Evolutionary conservation across 2,888 invertebrate genomes (phyloP).

Genomic region (Hypomecis punctinalis): DNA sequence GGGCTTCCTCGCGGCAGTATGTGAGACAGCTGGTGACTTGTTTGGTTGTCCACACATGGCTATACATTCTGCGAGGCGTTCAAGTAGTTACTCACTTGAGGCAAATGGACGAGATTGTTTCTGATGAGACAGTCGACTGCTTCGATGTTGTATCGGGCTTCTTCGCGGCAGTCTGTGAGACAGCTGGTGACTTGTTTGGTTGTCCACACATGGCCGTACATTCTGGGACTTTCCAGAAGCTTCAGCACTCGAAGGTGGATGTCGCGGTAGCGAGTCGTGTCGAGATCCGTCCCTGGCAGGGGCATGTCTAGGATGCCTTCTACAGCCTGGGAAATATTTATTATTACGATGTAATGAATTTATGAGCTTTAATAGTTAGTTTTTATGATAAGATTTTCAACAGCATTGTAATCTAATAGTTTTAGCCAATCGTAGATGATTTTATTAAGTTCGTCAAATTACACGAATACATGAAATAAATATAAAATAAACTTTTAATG

Average conservation of each 20-base stretch:
- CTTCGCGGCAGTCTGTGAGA: constrained; percentile 95
- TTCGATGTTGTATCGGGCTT: constrained; percentile 95
- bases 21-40: constrained; percentile 94
- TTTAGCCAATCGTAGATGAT: too few species aligned
- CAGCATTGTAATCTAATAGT: too few species aligned
- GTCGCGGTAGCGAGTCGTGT: constrained; percentile 94
- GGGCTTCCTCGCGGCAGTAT: constrained; percentile 94
- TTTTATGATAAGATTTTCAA: too few species aligned
- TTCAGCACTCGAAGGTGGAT: constrained; percentile 95
- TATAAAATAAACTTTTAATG: too few species aligned
- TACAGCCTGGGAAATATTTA: constrained; percentile 90
- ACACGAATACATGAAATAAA: too few species aligned
- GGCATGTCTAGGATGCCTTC: constrained; percentile 94
- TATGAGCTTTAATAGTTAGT: too few species aligned
- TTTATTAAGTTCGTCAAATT: too few species aligned
- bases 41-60: constrained; percentile 95
- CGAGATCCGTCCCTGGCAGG: constrained; percentile 85
- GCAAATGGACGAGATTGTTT: constrained; percentile 91
- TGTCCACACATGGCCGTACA: constrained; percentile 95
- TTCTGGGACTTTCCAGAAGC: constrained; percentile 93
- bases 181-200: constrained; percentile 96
- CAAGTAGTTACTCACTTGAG: constrained; percentile 85
- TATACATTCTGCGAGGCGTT: too few species aligned
- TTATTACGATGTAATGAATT: too few species aligned
- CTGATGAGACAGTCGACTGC: constrained; percentile 95